Evolutionary conservation across 2,888 invertebrate species (phyloP), one percentile per base, ranked within the genome.

Genomic region (Agrilus biguttatus): DNA sequence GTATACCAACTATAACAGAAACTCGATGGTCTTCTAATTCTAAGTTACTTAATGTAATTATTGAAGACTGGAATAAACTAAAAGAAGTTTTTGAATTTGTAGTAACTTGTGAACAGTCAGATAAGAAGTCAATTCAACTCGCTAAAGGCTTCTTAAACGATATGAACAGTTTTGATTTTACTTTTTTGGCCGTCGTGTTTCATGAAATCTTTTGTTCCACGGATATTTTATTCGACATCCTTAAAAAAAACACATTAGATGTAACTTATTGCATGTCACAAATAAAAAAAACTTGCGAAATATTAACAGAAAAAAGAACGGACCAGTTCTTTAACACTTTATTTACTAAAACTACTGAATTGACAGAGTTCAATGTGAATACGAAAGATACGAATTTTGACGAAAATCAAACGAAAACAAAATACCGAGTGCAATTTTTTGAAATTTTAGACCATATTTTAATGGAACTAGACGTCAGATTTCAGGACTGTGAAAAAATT

Each of bases 171-270:
- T 49, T 47, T 43, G 33, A 47, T 32, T 49, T 50, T 38, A 47
- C 46, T 43, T 51, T 50, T 47, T 48, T 53, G 21, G 28, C 50
- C 12, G 12, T 36, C 21, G n/a, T 52, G 34, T 52, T 51, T 46
- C 28, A 39, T 36, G 43, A 45, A 36, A 48, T 49, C 39, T 49
- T 49, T 41, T 37, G 41, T 12, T 41, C 14, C 14, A 21, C 42
- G 17, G 47, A 48, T 13, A 38, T 43, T 44, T 23, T 50, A n/a
- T 47, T 42, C 46, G 43, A 45, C 23, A 41, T 44, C 10, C n/a
- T 48, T 34, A 46, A 46, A 42, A 39, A 7, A 35, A 46, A 41
- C 42, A 43, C 39, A 33, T 38, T 39, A 37, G 42, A 46, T 42
- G 38, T 42, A 33, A 17, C 21, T 32, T 45, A 41, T 34, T 49